Evolutionary conservation across 2,113 vertebrate species (phyloP).

Genomic region (Recurvirostra avosetta): DNA sequence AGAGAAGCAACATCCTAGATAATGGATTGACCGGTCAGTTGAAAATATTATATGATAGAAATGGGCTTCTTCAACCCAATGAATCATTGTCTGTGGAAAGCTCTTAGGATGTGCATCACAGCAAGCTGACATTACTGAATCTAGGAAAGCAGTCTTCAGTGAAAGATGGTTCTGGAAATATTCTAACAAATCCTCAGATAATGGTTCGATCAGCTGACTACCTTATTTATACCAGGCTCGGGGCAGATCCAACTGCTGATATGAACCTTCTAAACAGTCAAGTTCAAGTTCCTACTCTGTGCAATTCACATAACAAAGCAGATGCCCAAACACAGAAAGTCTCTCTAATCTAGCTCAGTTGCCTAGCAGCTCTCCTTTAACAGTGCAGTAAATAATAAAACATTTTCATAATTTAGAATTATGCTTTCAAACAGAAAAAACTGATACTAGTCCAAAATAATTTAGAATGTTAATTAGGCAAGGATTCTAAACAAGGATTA

Average conservation of each 20-base stretch:
- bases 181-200: not conserved
- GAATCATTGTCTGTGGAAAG: not conserved
- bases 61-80: not conserved
- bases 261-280: not conserved
- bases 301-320: not conserved
- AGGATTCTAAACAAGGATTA: not conserved
- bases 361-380: not conserved
- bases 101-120: not conserved
- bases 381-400: not conserved
- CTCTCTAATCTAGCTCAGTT: not conserved
- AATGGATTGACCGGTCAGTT: not conserved
- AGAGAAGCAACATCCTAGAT: not conserved
- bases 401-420: conserved; percentile 7
- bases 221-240: not conserved
- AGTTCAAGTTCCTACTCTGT: not conserved
- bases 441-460: not conserved
- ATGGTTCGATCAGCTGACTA: not conserved
- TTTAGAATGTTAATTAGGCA: not conserved
- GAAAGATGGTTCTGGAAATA: not conserved
- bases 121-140: not conserved
- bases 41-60: not conserved
- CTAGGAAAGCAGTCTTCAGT: not conserved
- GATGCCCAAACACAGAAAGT: not conserved
- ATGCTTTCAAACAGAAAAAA: not conserved
- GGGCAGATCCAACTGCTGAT: not conserved